Conservation (phyloP, 2,797 vertebrate genomes). For the Pseudochaenichthys georgianus region DNA sequence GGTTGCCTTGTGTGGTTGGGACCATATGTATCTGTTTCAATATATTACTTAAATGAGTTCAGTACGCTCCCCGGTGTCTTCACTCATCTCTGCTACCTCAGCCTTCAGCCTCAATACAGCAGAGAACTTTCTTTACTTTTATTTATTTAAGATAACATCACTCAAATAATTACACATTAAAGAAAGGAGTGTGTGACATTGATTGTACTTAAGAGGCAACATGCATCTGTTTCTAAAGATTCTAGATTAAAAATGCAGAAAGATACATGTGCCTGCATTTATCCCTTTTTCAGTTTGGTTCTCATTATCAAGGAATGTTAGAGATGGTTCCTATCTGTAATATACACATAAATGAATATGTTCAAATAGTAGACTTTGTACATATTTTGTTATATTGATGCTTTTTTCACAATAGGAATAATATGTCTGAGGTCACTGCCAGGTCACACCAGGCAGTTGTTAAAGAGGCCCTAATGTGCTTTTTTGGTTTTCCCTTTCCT, state of each 20-base stretch:
- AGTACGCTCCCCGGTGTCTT: not conserved
- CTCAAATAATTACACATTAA: not conserved
- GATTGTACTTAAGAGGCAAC: not conserved
- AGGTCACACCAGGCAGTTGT: too few species aligned
- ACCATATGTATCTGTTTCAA: conserved; percentile 18
- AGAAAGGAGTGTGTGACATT: not conserved
- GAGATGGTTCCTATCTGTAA: too few species aligned
- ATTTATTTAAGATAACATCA: not conserved
- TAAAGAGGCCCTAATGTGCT: too few species aligned
- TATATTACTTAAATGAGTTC: conserved; percentile 18
- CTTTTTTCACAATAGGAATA: too few species aligned
- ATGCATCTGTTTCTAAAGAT: not conserved
- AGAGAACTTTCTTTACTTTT: not conserved
- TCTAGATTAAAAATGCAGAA: not conserved
- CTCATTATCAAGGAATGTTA: too few species aligned
- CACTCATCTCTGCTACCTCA: not conserved
- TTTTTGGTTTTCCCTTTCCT: too few species aligned
- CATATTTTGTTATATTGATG: too few species aligned
- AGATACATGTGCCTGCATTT: too few species aligned
- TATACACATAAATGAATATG: too few species aligned
- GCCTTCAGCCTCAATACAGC: not conserved
- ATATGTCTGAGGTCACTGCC: too few species aligned
- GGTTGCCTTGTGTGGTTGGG: not conserved
- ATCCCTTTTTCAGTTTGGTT: too few species aligned
- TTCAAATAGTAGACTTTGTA: too few species aligned